A percentile compares a stretch with the other conserved stretches of the same genome.
phyloP scores from a whole-genome alignment of 1,140 invertebrate genomes.

The Chrysopa pallens region DNA sequence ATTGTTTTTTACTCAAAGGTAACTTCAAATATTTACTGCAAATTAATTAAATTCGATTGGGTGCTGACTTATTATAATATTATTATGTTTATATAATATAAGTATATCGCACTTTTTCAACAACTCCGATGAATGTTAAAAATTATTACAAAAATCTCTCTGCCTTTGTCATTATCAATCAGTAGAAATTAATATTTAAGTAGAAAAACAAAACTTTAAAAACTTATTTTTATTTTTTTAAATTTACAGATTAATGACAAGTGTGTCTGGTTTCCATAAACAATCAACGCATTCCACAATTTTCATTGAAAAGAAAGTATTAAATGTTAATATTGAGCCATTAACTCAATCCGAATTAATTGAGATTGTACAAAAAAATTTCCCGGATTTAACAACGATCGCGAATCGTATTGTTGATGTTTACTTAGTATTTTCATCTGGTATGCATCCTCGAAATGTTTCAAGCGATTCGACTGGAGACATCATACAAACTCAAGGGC shows the following conservation, averaged over 20 bases:
- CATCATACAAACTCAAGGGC: slow-evolving; percentile 25
- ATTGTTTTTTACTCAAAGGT: slow-evolving; percentile 80
- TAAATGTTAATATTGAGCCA: slow-evolving; percentile 64
- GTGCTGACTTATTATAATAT: too few species aligned
- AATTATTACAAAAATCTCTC: too few species aligned
- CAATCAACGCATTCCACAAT: slow-evolving; percentile 41
- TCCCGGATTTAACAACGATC: slow-evolving; percentile 55
- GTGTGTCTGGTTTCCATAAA: slow-evolving; percentile 34
- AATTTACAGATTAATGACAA: slow-evolving; percentile 35
- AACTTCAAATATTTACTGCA: slow-evolving; percentile 6
- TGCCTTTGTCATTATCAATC: too few species aligned
- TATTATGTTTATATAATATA: too few species aligned
- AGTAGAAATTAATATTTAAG: too few species aligned
- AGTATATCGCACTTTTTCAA: too few species aligned
- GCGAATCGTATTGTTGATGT: slow-evolving; percentile 64
- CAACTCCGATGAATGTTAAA: too few species aligned
- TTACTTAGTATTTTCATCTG: slow-evolving; percentile 62
- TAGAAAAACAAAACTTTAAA: too few species aligned
- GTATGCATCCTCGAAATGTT: slow-evolving; percentile 28
- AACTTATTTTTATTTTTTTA: slow-evolving; percentile 13
- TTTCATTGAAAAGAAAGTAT: slow-evolving; percentile 65
- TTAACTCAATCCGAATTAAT: slow-evolving; percentile 54
- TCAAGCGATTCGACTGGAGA: slow-evolving; percentile 12
- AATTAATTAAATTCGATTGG: too few species aligned
- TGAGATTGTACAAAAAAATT: slow-evolving; percentile 43